phyloP scores from a whole-genome alignment of 2,888 invertebrate genomes.

The Scaptomyza polygonia region DNA sequence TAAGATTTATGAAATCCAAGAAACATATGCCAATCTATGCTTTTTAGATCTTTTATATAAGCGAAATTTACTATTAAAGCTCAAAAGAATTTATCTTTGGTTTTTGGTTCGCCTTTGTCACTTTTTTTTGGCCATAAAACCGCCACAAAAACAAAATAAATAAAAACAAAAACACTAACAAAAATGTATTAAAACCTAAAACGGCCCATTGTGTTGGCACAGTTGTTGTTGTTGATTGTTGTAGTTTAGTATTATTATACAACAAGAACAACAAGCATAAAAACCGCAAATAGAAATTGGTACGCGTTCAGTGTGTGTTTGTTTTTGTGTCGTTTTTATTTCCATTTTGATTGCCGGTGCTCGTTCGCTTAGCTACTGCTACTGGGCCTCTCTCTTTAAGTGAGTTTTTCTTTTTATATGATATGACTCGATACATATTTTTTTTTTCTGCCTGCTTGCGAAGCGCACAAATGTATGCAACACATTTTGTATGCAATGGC shows the following conservation, averaged over 20 bases:
- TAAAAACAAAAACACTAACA: constrained; percentile 3
- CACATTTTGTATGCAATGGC: constrained; percentile 79
- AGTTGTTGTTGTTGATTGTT: constrained; percentile 22
- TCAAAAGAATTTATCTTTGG: too few species aligned
- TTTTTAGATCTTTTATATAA: too few species aligned
- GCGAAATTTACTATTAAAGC: too few species aligned
- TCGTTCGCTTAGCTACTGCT: not conserved
- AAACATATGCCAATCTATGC: too few species aligned
- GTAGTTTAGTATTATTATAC: constrained; percentile 29
- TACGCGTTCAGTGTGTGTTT: constrained; percentile 12
- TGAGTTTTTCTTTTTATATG: constrained; percentile 39
- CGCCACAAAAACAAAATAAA: constrained; percentile 1
- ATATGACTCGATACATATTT: constrained; percentile 7
- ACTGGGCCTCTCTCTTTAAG: constrained; percentile 28
- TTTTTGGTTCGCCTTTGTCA: not conserved
- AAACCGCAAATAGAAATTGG: constrained; percentile 20
- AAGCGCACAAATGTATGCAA: constrained; percentile 74
- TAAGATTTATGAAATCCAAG: not conserved
- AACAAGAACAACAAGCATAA: constrained; percentile 16
- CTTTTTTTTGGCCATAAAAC: constrained; percentile 28
- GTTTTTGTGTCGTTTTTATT: constrained; percentile 46
- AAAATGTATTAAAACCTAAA: not conserved
- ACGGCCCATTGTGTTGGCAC: constrained; percentile 25
- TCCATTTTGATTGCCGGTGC: constrained; percentile 70
- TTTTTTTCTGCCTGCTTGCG: constrained; percentile 12